Evolutionary conservation across 1,140 invertebrate genomes (phyloP).

Genomic region (Nymphalis io): DNA sequence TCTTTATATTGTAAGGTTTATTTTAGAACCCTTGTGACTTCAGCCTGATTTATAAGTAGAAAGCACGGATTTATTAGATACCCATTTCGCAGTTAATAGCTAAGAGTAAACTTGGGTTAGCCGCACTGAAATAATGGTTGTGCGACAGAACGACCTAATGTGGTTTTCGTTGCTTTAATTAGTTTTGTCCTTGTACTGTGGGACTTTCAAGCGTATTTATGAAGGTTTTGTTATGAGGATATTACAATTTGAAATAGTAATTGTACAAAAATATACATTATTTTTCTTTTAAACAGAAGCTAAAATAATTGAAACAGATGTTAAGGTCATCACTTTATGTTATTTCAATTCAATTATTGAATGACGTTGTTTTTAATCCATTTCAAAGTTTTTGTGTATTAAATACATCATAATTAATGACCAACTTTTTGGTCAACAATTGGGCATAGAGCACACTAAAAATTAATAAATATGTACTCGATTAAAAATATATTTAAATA

Average conservation of each 20-base stretch:
- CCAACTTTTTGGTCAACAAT: no score
- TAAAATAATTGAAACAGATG: no score
- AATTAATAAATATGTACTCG: no score
- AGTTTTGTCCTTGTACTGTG: conserved; percentile 25
- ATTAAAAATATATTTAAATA: no score
- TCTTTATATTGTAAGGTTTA: conserved; percentile 8
- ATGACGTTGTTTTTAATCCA: no score
- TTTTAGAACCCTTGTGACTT: conserved; percentile 3
- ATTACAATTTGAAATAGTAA: background rate
- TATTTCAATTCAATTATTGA: no score
- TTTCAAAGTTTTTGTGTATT: no score
- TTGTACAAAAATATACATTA: no score
- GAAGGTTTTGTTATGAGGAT: background rate
- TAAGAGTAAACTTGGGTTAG: conserved; percentile 35
- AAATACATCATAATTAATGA: no score
- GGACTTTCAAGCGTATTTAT: conserved; percentile 14
- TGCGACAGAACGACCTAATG: conserved; percentile 35
- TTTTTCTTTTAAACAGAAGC: background rate
- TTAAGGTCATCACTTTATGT: no score
- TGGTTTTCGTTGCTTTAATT: conserved; percentile 35
- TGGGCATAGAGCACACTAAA: no score
- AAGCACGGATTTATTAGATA: conserved; percentile 30
- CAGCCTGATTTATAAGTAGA: conserved; percentile 8
- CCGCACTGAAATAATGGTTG: conserved; percentile 35
- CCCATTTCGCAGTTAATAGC: conserved; percentile 32